A percentile compares a stretch with the other conserved stretches of the same genome.
Evolutionary conservation across 2,797 vertebrate species (phyloP).

Genomic region (Corythornis leucogaster): DNA sequence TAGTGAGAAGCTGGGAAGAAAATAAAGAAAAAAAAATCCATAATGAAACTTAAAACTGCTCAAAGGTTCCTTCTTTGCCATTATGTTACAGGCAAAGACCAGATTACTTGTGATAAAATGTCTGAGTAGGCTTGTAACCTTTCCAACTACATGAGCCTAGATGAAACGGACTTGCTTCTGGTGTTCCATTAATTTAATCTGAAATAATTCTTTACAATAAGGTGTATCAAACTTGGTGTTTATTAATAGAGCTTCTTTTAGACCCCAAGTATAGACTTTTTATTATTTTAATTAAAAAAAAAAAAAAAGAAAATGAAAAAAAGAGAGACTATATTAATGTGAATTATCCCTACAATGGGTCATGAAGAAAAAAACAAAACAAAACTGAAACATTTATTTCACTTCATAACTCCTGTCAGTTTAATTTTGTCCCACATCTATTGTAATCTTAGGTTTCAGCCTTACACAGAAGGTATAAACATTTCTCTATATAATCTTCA

Average conservation of each 20-base stretch:
- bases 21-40: not conserved
- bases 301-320: not conserved
- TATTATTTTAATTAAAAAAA: not conserved
- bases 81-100: not conserved
- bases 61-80: not conserved
- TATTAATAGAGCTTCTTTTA: not conserved
- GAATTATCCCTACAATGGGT: not conserved
- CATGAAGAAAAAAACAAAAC: not conserved
- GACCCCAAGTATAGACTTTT: not conserved
- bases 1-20: not conserved
- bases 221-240: not conserved
- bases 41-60: not conserved
- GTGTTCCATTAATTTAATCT: not conserved
- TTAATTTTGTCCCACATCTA: not conserved
- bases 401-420: not conserved
- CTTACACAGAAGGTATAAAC: not conserved
- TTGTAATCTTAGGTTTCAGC: not conserved
- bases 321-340: rapidly evolving
- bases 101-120: not conserved
- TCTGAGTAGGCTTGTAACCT: not conserved
- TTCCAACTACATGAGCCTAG: not conserved
- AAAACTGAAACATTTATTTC: not conserved
- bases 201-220: not conserved
- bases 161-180: not conserved
- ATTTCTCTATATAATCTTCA: not conserved